phyloP scores from a whole-genome alignment of 2,797 vertebrate species.

The Lagocephalus sceleratus region DNA sequence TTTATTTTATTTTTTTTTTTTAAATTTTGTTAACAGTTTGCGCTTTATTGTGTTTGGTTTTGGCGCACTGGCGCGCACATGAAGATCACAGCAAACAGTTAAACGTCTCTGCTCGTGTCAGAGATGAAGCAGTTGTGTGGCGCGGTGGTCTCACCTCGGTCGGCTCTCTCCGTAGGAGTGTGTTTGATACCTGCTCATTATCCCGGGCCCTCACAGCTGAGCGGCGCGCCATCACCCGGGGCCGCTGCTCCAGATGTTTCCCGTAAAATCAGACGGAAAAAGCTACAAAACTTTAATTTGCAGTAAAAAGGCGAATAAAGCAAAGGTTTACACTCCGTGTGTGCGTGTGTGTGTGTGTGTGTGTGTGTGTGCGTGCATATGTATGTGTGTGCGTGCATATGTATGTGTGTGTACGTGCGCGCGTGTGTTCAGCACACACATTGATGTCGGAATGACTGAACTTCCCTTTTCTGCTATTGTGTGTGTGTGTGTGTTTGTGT shows the following conservation, averaged over 20 bases:
- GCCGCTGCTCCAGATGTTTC: conserved; percentile 81
- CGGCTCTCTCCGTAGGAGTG: conserved; percentile 56
- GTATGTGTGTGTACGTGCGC: no score
- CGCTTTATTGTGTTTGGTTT: no score
- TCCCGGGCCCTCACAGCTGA: conserved; percentile 67
- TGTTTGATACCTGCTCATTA: conserved; percentile 79
- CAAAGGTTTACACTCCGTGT: conserved; percentile 71
- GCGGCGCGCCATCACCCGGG: conserved; percentile 65
- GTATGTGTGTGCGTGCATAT: conserved; percentile 57
- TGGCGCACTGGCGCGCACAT: no score
- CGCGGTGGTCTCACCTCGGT: conserved; percentile 54
- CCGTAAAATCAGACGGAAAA: conserved; percentile 84
- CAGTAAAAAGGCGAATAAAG: conserved; percentile 78
- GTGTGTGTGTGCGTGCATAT: no score
- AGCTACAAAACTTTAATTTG: conserved; percentile 84
- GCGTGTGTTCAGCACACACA: conserved; percentile 20
- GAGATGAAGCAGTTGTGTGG: conserved; percentile 16
- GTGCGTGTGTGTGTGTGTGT: conserved; percentile 49
- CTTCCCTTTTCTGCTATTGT: conserved; percentile 5
- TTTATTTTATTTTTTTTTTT: no score
- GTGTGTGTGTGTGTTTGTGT: conserved; percentile 28
- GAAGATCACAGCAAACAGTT: neutral
- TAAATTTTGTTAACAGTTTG: no score
- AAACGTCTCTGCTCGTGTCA: neutral
- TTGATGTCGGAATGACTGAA: conserved; percentile 39